Conservation (phyloP, 2,113 vertebrate genomes). For the Micronycteris hirsuta region DNA sequence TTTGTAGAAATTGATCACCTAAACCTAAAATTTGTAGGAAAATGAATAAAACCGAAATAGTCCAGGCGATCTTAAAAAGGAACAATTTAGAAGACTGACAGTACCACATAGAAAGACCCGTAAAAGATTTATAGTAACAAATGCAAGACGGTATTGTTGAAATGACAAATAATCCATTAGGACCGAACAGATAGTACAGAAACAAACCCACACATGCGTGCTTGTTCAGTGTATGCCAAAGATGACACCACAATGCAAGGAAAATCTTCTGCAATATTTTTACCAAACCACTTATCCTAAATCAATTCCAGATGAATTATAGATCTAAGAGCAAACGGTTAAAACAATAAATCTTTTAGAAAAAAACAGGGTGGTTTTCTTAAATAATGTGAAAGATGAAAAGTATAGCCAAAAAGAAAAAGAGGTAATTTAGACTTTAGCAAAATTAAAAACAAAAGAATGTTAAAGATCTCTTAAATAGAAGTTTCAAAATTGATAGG, state of each 20-base stretch:
- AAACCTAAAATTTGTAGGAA: background rate
- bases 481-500: background rate
- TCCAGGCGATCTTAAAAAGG: background rate
- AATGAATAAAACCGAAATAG: background rate
- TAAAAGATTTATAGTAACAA: background rate
- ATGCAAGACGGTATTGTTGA: background rate
- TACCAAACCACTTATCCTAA: background rate
- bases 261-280: background rate
- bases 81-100: background rate
- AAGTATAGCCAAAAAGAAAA: too few species aligned
- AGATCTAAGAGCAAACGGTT: background rate
- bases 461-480: background rate
- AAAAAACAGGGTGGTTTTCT: background rate
- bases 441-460: background rate
- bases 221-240: background rate
- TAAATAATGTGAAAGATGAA: background rate
- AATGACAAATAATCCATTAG: background rate
- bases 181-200: background rate
- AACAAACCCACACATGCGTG: background rate
- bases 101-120: background rate
- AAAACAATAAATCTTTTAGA: background rate
- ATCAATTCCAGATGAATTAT: background rate
- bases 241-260: background rate
- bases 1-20: background rate
- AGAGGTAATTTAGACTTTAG: too few species aligned